These are phyloP conservation scores for Notodonta dromedarius DNA, from an alignment of 2,888 invertebrate species.

Conservation along the genomic window DNA sequence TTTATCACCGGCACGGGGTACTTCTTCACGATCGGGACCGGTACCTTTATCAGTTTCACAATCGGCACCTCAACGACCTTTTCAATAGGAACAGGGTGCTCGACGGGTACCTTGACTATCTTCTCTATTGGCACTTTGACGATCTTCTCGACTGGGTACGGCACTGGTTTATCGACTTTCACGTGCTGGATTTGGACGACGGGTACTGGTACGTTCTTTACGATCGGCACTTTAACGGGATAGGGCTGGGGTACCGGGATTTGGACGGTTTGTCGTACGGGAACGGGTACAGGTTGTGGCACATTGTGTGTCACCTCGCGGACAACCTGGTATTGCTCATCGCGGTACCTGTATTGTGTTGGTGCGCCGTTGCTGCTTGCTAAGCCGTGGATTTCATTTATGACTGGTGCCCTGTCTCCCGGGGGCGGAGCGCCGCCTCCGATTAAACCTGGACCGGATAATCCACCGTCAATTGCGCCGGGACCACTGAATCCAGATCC, in stretches of 20 bases:
- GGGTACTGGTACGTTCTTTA: constrained; percentile 82
- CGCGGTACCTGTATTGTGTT: constrained; percentile 68
- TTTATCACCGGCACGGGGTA: constrained; percentile 75
- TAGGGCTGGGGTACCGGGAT: constrained; percentile 85
- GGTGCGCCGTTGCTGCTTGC: constrained; percentile 74
- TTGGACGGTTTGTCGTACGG: constrained; percentile 79
- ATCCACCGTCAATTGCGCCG: constrained; percentile 18
- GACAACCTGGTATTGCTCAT: constrained; percentile 71
- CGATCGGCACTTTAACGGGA: constrained; percentile 82
- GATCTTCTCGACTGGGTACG: constrained; percentile 85
- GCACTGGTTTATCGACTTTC: constrained; percentile 83
- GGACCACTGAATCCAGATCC: constrained; percentile 18
- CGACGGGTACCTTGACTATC: constrained; percentile 81
- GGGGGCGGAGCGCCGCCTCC: constrained; percentile 57
- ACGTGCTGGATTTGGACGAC: constrained; percentile 83
- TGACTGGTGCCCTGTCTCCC: constrained; percentile 69
- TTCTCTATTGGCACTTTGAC: constrained; percentile 84
- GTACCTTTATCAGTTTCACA: constrained; percentile 78
- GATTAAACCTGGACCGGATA: constrained; percentile 21
- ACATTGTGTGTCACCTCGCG: constrained; percentile 81
- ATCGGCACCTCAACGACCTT: constrained; percentile 80
- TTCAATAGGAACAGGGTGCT: constrained; percentile 82
- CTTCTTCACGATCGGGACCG: constrained; percentile 70
- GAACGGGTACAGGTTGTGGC: constrained; percentile 82
- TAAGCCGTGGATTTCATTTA: constrained; percentile 70